Base-by-base conservation (phyloP, 2,888 invertebrate species). In the Andrena bicolor region DNA sequence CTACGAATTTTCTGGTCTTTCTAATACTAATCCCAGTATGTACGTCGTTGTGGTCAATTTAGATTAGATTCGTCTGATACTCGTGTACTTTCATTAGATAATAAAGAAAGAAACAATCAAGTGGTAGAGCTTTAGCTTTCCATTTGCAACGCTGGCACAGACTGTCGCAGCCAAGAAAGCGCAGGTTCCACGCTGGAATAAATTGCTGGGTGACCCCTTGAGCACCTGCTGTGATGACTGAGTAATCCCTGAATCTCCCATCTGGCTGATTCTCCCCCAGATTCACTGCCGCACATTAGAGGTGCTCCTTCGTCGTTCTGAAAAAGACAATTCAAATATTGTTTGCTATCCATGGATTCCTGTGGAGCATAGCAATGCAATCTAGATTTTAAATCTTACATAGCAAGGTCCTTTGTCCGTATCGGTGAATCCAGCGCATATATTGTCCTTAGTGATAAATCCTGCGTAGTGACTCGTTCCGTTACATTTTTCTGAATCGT, bases 261-360 rank as follows among this genome's bases (percentile, higher is more conserved):
- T 69, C 94, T 93, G 53, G 94, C 94, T 2, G 94, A 93, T 69
- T 95, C 95, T 60, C 94, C 94, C 49, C 94, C 94, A 3, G 93
- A 93, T 76, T 95, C 95, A 61, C 94, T 95, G 88, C 95, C 94
- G 88, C 96, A 96, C 95, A 96, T 95, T 75, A 96, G 89, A 10
- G 96, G 96, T 26, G 96, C 95, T n/a, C 96, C 96, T 92, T 96
- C 96, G 86, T 96, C 96, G 87, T 96, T 96, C 96, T 96, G 89
- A 69, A 88, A 84, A 4, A 7, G 48, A 64, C 26, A 71, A 13
- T 4, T 13, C 10, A 13, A 10, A 20, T n/a, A 49, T 28, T 20
- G 20, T 13, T 32, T 10, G 5, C 56, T 10, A 5, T 56, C 10
- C 10, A 23, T 20, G 8, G 20, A 20, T 6, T 5, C 41, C 8